Base-by-base conservation (phyloP, 2,797 vertebrate species). In the Falco novaeseelandiae region DNA sequence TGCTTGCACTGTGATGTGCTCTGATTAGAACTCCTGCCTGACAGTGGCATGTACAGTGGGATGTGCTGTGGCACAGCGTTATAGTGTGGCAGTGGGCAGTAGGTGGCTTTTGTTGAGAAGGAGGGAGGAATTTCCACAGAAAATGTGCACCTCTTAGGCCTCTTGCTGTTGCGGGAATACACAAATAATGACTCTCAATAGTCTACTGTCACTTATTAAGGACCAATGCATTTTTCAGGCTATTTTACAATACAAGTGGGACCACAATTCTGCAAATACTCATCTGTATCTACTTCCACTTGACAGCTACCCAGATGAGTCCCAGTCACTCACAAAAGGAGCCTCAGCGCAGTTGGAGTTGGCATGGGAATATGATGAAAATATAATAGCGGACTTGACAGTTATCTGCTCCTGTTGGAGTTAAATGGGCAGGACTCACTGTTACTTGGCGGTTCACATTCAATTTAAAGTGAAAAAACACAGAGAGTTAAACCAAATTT, bases 361-460 rank as follows among this genome's bases (percentile, higher is more conserved):
- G 11, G n/a, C 12, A 38, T 51, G 14, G 30, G 22, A 44, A 25
- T 55, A 38, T 25, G 36, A 27, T 51, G 42, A 81, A 19, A 14
- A 46, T 14, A 22, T 1, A 0, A 14, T 8, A 54, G 54, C 21
- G 9, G 17, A 57, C n/a, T 10, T 40, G 63, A 38, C 4, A 5
- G 9, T 36, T 49, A 26, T 23, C 7, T 58, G 38, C 11, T 76
- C 13, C 32, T 19, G 6, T 22, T 86, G 26, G 34, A 65, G 7
- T 44, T 79, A 74, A 74, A 74, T 23, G 21, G 32, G 8, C 20
- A 48, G 55, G 54, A 52, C 8, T 52, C 8, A 18, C 8, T n/a
- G 5, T 62, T 90, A 42, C 14, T 27, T 19, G 12, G 17, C 54
- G 5, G 15, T 38, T 52, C 20, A 46, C 49, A 65, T 65, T 70